Base-by-base conservation (phyloP, 1,140 invertebrate species). In the Trachymyrmex septentrionalis region DNA sequence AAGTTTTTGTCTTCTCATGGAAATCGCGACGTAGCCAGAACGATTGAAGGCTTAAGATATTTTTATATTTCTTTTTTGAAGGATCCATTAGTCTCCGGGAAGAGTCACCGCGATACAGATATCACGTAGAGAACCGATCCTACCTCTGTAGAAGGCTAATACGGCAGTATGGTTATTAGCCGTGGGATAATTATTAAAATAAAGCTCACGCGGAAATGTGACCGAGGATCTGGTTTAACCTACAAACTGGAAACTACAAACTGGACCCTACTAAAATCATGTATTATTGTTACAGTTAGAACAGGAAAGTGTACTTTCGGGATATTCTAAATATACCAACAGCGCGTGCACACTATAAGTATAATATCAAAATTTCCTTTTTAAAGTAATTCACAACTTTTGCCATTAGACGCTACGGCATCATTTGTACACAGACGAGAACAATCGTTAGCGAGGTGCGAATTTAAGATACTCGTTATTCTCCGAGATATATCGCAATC, bases 1-100 rank as follows among this genome's bases (percentile, higher is more conserved):
- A 89, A 89, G 88, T 88, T 92, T 92, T 93, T 93, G 89, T 92
- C 92, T 92, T 91, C 90, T 90, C 91, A 90, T 93, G 91, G 93
- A 93, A 93, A 93, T 93, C 88, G 90, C 87, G 85, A 87, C 85
- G 87, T 84, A 85, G 84, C 77, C 85, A 50, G 71, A 53, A 76
- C 91, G 91, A 92, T 92, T 87, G 91, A 92, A 85, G 86, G 77
- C 86, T 91, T 87, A 86, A 92, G 88, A 81, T 91, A 92, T 91
- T 92, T 92, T 91, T 86, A 69, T 89, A 92, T 92, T 92, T 89
- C 73, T 44, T 57, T 73, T 64, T 69, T 59, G 64, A 89, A 63
- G 16, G 10, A 85, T 5, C 48, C 63, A 50, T 55, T 19, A 1
- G n/a, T n/a, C 50, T 27, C 50, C 21, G 53, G 27, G 24, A 24